Evolutionary conservation across 2,888 invertebrate species (phyloP).

Genomic region (Nymphalis polychloros): DNA sequence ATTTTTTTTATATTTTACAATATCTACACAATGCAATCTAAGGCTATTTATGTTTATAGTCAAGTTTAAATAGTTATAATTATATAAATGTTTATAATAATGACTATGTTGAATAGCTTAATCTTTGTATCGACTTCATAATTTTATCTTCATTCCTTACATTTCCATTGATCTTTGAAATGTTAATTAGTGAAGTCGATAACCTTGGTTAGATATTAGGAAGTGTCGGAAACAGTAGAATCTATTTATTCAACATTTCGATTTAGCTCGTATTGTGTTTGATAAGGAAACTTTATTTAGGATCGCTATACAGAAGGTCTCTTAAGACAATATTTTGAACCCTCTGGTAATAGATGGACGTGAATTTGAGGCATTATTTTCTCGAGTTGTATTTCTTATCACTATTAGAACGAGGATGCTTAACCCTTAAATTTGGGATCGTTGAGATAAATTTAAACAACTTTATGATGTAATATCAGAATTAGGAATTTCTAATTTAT

Average conservation of each 20-base stretch:
- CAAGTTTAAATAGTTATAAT: too few species aligned
- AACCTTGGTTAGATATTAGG: conserved; percentile 15
- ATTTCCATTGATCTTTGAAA: conserved; percentile 17
- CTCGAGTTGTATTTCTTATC: neutral
- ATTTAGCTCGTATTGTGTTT: conserved; percentile 21
- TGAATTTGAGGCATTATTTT: neutral
- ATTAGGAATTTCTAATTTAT: too few species aligned
- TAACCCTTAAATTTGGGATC: neutral
- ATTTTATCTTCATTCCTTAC: neutral
- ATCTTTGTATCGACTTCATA: too few species aligned
- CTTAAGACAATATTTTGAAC: conserved; percentile 20
- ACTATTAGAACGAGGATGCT: neutral
- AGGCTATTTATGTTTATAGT: too few species aligned
- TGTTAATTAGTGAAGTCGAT: conserved; percentile 21
- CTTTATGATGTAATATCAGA: too few species aligned
- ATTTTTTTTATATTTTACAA: too few species aligned
- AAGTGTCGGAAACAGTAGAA: conserved; percentile 16
- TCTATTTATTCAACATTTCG: conserved; percentile 24
- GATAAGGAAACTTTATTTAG: conserved; percentile 25
- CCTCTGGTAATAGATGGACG: neutral
- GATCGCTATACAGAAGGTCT: conserved; percentile 15
- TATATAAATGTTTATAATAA: too few species aligned
- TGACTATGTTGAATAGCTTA: too few species aligned
- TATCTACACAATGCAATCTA: too few species aligned
- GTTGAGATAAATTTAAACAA: too few species aligned